These are phyloP conservation scores for Panonychus citri DNA, from an alignment of 1,140 invertebrate species.

Conservation along the genomic window DNA sequence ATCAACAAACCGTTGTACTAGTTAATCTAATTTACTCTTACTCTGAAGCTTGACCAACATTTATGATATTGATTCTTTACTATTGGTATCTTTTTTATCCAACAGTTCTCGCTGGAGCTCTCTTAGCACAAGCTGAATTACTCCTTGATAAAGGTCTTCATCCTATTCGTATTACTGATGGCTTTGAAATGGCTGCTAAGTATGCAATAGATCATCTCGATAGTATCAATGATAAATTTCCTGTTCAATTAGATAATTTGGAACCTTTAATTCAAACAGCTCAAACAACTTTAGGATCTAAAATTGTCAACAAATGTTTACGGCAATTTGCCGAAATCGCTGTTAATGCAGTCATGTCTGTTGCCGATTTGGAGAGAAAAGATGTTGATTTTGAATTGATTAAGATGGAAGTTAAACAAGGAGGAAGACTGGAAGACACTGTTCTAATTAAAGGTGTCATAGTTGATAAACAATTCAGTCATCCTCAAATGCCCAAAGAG, in stretches of 20 bases:
- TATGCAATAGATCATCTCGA: constrained; percentile 66
- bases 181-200: constrained; percentile 88
- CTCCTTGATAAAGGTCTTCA: constrained; percentile 91
- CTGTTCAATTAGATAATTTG: constrained; percentile 50
- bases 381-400: constrained; percentile 99
- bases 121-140: constrained; percentile 81
- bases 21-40: not conserved
- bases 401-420: constrained; percentile 94
- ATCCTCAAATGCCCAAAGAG: constrained; percentile 95
- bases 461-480: constrained; percentile 94
- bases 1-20: constrained; percentile 2
- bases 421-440: constrained; percentile 88
- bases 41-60: not conserved
- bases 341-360: constrained; percentile 78
- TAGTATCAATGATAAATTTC: constrained; percentile 65
- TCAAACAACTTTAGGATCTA: constrained; percentile 96
- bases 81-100: constrained; percentile 14
- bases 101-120: constrained; percentile 55
- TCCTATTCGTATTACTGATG: constrained; percentile 94
- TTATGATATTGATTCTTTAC: not conserved
- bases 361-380: constrained; percentile 71
- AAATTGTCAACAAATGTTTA: constrained; percentile 61
- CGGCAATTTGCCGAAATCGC: constrained; percentile 96
- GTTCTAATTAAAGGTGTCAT: constrained; percentile 89
- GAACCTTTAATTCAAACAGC: constrained; percentile 81